A percentile compares a stretch with the other conserved stretches of the same genome.
Conservation (phyloP, 2,797 vertebrate genomes). For the Bradypodion pumilum region DNA sequence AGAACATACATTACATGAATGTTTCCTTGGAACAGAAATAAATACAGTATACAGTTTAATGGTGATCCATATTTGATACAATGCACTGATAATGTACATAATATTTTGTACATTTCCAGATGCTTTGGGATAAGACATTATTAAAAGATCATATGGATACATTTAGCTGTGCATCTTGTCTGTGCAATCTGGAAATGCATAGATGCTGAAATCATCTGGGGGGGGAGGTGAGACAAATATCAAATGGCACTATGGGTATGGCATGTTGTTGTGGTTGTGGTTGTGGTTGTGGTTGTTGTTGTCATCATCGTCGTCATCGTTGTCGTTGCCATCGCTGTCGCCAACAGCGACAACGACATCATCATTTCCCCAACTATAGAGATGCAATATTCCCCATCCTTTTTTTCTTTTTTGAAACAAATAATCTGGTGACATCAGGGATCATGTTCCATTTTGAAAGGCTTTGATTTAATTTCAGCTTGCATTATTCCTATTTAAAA, state of each 20-base stretch:
- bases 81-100: neutral
- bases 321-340: too few species aligned
- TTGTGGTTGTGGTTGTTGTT: too few species aligned
- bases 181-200: conserved; percentile 6
- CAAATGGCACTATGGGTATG: neutral
- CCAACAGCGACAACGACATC: too few species aligned
- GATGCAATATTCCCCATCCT: neutral
- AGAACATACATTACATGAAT: neutral
- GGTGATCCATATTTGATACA: conserved; percentile 8
- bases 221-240: neutral
- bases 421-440: neutral
- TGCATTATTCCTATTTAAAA: conserved; percentile 3
- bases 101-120: conserved; percentile 21
- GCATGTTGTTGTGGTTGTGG: too few species aligned
- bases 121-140: conserved; percentile 15
- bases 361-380: neutral
- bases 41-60: conserved; percentile 8
- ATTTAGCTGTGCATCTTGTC: conserved; percentile 7
- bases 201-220: neutral
- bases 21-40: conserved; percentile 18
- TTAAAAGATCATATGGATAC: conserved; percentile 5
- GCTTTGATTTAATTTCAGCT: conserved; percentile 23
- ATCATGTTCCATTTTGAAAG: neutral
- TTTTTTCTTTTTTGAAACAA: neutral
- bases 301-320: too few species aligned